Percentiles rank a stretch among this genome's conserved stretches.
Evolutionary conservation across 2,797 vertebrate genomes (phyloP).

Genomic region (Amphiprion clarkii): DNA sequence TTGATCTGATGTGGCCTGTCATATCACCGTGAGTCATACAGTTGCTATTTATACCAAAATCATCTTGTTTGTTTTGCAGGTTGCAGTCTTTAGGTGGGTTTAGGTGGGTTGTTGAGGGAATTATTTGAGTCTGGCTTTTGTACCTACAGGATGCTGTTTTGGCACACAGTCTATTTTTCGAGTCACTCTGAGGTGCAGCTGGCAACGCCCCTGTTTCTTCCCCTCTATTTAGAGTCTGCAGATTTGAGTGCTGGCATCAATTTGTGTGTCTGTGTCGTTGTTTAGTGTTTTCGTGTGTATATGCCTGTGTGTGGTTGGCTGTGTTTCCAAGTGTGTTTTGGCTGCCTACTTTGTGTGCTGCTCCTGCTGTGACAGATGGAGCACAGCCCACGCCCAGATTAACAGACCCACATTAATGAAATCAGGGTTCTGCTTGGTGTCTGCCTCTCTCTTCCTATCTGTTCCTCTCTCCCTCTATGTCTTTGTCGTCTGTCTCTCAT

Average conservation of each 20-base stretch:
- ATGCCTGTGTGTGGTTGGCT: slow-evolving; percentile 32
- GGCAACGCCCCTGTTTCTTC: slow-evolving; percentile 63
- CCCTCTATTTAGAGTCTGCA: slow-evolving; percentile 20
- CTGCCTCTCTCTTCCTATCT: slow-evolving; percentile 41
- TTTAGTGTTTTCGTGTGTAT: slow-evolving; percentile 27
- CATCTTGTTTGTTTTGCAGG: slow-evolving; percentile 27
- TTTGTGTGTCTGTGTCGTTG: slow-evolving; percentile 23
- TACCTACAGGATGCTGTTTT: slow-evolving; percentile 33
- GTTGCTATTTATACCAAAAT: slow-evolving; percentile 59
- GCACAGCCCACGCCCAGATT: slow-evolving; percentile 81
- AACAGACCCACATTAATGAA: slow-evolving; percentile 79
- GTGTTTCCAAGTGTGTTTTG: slow-evolving; percentile 59
- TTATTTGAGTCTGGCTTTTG: slow-evolving; percentile 24
- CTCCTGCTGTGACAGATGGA: slow-evolving; percentile 82
- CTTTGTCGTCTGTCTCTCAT: slow-evolving; percentile 19
- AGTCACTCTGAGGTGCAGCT: slow-evolving; percentile 42
- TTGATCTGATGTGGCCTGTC: slow-evolving; percentile 56
- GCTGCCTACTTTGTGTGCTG: slow-evolving; percentile 68
- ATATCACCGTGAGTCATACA: slow-evolving; percentile 55
- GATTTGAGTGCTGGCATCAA: slow-evolving; percentile 15
- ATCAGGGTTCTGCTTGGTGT: slow-evolving; percentile 69
- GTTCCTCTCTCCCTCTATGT: slow-evolving; percentile 28
- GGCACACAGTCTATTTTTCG: slow-evolving; percentile 50
- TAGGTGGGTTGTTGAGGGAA: slow-evolving; percentile 16
- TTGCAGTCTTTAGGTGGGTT: slow-evolving; percentile 29